A percentile compares a stretch with the other conserved stretches of the same genome.
phyloP scores from a whole-genome alignment of 2,888 invertebrate species.

The Dynastes maya region DNA sequence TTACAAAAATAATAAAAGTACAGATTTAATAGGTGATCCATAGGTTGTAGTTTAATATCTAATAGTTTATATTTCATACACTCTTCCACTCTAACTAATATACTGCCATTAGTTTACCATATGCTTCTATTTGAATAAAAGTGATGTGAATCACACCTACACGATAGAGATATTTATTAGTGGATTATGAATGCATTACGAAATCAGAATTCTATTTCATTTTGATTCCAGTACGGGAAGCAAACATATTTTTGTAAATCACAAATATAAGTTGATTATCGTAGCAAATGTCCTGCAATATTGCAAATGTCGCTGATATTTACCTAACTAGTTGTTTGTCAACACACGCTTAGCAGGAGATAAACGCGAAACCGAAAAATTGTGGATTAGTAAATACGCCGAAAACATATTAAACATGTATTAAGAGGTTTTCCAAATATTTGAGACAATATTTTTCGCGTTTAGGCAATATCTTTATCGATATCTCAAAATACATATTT shows the following conservation, averaged over 20 bases:
- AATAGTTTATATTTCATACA: slow-evolving; percentile 14
- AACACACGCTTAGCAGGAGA: slow-evolving; percentile 24
- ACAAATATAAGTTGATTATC: neutral
- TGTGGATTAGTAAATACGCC: slow-evolving; percentile 17
- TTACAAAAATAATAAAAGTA: neutral
- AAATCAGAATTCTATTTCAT: slow-evolving; percentile 24
- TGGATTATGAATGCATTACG: slow-evolving; percentile 31
- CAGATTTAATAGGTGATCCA: slow-evolving; percentile 3
- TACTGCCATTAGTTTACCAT: slow-evolving; percentile 31
- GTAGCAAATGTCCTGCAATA: slow-evolving; percentile 21
- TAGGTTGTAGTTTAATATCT: neutral
- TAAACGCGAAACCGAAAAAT: slow-evolving; percentile 18
- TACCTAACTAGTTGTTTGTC: slow-evolving; percentile 1
- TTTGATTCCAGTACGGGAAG: slow-evolving; percentile 13
- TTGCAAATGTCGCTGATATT: neutral
- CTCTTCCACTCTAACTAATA: slow-evolving; percentile 1
- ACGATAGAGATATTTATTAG: slow-evolving; percentile 17
- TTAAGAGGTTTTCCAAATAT: slow-evolving; percentile 33
- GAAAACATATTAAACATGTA: slow-evolving; percentile 38
- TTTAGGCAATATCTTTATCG: slow-evolving; percentile 59
- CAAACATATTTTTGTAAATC: neutral
- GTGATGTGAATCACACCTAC: slow-evolving; percentile 11
- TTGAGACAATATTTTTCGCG: slow-evolving; percentile 51
- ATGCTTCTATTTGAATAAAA: slow-evolving; percentile 38
- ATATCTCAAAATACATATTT: slow-evolving; percentile 65